Evolutionary conservation across 2,797 vertebrate genomes (phyloP), one percentile per base, ranked within the genome.

Genomic region (Distichodus sexfasciatus): DNA sequence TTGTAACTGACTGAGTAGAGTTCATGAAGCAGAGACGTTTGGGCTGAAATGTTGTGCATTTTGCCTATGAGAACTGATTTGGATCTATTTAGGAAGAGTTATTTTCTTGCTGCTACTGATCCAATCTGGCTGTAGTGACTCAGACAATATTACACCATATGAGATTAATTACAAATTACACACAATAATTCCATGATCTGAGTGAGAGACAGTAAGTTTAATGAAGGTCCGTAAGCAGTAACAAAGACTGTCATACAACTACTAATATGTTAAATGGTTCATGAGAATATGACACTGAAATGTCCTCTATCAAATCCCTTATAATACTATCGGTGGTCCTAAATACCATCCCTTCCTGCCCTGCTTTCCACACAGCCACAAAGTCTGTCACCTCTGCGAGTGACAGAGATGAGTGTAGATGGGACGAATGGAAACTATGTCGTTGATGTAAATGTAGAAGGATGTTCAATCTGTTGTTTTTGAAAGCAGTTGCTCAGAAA

Each of bases 381-480:
- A 6, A 51, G 62, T 71, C 50, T 64, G 69, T 64, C 69, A 72
- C 36, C 63, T 67, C 66, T 53, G 47, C 10, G n/a, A 29, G 48
- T 29, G 15, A 35, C 59, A 5, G 28, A 9, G 33, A 17, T 3
- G 17, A 41, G 60, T 33, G 61, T 66, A 31, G 10, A 41, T 38
- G 46, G 46, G 5, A 64, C 11, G 29, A 64, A 28, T 72, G 64
- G 59, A 67, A 69, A 68, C 64, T 68, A 64, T 69, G 69, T 44
- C 24, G 31, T 8, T 10, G 43, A 51, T 53, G 43, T 38, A 6
- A 21, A 63, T 46, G 63, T 38, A 40, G 41, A 19, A 40, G 31
- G 33, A 57, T 29, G 1, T 58, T n/a, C 65, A 62, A 29, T 38
- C 44, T 62, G 35, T 46, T 73, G 54, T 55, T 58, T 58, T 64